Evolutionary conservation across 2,888 invertebrate species (phyloP).

Genomic region (Drosophila demipolita): DNA sequence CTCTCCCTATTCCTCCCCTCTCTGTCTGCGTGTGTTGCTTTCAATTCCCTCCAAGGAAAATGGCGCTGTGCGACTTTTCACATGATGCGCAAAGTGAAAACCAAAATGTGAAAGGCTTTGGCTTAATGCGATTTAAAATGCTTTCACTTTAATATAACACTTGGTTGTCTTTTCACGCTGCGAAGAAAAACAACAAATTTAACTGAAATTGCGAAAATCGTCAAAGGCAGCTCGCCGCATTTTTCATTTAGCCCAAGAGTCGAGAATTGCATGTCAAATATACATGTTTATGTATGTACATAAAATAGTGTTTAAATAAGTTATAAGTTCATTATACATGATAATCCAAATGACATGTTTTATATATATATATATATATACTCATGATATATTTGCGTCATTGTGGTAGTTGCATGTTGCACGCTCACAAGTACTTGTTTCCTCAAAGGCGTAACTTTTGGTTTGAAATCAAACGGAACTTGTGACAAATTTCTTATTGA

Average conservation of each 20-base stretch:
- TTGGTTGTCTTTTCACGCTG: conserved; percentile 27
- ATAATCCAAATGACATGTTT: background rate
- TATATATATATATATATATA: background rate
- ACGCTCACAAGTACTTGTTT: background rate
- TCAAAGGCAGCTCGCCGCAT: background rate
- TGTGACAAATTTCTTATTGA: background rate
- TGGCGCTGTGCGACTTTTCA: conserved; percentile 41
- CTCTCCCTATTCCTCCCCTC: background rate
- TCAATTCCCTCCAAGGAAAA: conserved; percentile 9
- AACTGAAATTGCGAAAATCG: background rate
- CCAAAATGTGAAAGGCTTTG: conserved; percentile 51
- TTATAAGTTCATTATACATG: background rate
- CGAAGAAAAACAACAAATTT: background rate
- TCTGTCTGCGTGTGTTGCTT: background rate
- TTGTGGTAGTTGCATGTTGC: background rate
- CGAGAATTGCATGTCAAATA: background rate
- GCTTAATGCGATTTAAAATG: conserved; percentile 70
- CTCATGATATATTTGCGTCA: background rate
- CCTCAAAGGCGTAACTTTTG: background rate
- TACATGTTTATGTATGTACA: background rate
- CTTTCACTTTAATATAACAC: conserved; percentile 59
- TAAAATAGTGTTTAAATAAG: background rate
- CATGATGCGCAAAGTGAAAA: conserved; percentile 53
- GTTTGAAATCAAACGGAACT: background rate
- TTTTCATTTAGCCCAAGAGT: background rate